Evolutionary conservation across 1,140 invertebrate species (phyloP), one percentile per base, ranked within the genome.

Genomic region (Lerema accius): DNA sequence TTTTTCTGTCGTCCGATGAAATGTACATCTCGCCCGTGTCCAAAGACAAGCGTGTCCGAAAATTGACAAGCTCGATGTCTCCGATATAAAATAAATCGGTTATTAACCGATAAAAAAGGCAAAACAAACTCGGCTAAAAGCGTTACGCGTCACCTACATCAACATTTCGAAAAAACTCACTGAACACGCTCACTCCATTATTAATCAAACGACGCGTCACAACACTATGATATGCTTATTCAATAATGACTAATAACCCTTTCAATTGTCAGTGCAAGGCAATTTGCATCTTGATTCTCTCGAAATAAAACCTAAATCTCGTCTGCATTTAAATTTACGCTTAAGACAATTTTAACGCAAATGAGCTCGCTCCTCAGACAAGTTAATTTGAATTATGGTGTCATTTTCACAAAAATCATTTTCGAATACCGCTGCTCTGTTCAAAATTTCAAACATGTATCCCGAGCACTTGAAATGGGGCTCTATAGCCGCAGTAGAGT

Each of bases 161-260:
- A 83, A 79, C 76, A 81, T 78, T 77, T 74, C 78, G 70, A 81
- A 77, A 84, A 79, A 73, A 76, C 65, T 65, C 69, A 78, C 56
- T 71, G 71, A 76, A 85, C 84, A 85, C 74, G 73, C 71, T 62
- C 63, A 65, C 69, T 82, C 84, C 85, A 86, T 88, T 88, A 88
- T 86, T 86, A 89, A 89, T 89, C 84, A 86, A 84, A 81, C 42
- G 71, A 78, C 79, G 78, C 81, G 86, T 89, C 86, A 89, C 77
- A 89, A 89, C 84, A 89, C 82, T 80, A 79, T 80, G 82, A 88
- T 86, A 86, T 85, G 78, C 75, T 80, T 80, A 81, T 81, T 84
- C 80, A 80, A 80, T 84, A 82, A 80, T 82, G 78, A 82, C 83
- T 86, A 85, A 88, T 84, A 89, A 86, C 84, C 81, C 80, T 79